Percentiles rank a stretch among this genome's conserved stretches.
phyloP scores from a whole-genome alignment of 2,888 invertebrate genomes.

The Nowickia ferox region DNA sequence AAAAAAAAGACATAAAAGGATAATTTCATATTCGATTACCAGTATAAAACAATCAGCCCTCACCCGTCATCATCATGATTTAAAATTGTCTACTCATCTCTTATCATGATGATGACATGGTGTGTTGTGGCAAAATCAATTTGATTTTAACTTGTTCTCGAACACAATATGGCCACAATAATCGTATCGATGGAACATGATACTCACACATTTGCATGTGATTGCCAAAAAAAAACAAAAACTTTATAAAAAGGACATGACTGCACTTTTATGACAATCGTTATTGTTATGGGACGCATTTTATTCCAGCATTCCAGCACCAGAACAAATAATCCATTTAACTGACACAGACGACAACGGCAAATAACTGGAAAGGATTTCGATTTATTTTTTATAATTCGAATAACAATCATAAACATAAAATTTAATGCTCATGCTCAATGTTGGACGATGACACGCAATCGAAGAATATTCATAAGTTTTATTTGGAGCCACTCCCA shows the following conservation, averaged over 20 bases:
- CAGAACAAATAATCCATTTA: conserved; percentile 56
- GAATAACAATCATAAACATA: conserved; percentile 55
- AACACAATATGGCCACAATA: conserved; percentile 27
- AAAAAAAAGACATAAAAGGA: conserved; percentile 3
- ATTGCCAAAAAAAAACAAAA: conserved; percentile 16
- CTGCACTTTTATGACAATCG: conserved; percentile 64
- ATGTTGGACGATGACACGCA: conserved; percentile 8
- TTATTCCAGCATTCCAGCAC: conserved; percentile 3
- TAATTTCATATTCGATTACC: conserved; percentile 36
- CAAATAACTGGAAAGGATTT: background rate
- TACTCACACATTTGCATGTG: conserved; percentile 25
- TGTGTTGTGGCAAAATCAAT: conserved; percentile 39
- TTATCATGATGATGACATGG: conserved; percentile 13
- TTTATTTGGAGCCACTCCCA: conserved; percentile 39
- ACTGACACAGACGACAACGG: conserved; percentile 25
- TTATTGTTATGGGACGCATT: conserved; percentile 68
- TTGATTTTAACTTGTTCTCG: conserved; percentile 22
- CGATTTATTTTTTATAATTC: conserved; percentile 36
- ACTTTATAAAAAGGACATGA: conserved; percentile 18
- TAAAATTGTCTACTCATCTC: conserved; percentile 26
- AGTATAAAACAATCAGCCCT: background rate
- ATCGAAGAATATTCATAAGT: conserved; percentile 6
- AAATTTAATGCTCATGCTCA: conserved; percentile 59
- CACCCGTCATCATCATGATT: background rate
- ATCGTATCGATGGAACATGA: conserved; percentile 37